These are phyloP conservation scores for Paratrypauchen microcephalus DNA, from an alignment of 2,797 vertebrate genomes.

Conservation along the genomic window DNA sequence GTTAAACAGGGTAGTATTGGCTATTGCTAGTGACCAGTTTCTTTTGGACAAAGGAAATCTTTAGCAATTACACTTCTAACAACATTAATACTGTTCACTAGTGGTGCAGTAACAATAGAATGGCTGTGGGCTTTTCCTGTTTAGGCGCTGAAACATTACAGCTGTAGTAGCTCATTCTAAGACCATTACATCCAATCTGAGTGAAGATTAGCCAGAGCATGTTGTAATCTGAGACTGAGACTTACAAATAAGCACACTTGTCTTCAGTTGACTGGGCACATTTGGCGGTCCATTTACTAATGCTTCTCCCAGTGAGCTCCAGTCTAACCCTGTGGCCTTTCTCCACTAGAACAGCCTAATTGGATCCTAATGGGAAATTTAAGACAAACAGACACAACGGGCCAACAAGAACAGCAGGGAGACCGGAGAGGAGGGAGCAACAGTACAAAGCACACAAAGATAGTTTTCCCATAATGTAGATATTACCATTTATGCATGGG, in stretches of 20 bases:
- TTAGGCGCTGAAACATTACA: constrained; percentile 9
- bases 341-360: constrained; percentile 51
- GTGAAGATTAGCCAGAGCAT: constrained; percentile 33
- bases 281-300: constrained; percentile 52
- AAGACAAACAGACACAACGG: constrained; percentile 51
- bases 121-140: not conserved
- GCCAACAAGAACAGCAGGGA: constrained; percentile 22
- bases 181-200: constrained; percentile 11
- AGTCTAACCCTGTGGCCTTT: constrained; percentile 44
- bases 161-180: constrained; percentile 1
- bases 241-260: constrained; percentile 42
- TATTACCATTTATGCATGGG: not conserved
- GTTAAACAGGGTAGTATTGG: not conserved
- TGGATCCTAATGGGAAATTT: constrained; percentile 53
- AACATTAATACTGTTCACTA: not conserved
- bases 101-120: not conserved
- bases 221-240: constrained; percentile 39
- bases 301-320: constrained; percentile 31
- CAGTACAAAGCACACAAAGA: constrained; percentile 27
- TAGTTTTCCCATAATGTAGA: no score
- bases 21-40: not conserved
- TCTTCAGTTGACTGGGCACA: constrained; percentile 27
- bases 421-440: constrained; percentile 11
- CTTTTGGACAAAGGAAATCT: not conserved
- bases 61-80: not conserved